Evolutionary conservation across 2,888 invertebrate species (phyloP).

Genomic region (Drosophila atripex): DNA sequence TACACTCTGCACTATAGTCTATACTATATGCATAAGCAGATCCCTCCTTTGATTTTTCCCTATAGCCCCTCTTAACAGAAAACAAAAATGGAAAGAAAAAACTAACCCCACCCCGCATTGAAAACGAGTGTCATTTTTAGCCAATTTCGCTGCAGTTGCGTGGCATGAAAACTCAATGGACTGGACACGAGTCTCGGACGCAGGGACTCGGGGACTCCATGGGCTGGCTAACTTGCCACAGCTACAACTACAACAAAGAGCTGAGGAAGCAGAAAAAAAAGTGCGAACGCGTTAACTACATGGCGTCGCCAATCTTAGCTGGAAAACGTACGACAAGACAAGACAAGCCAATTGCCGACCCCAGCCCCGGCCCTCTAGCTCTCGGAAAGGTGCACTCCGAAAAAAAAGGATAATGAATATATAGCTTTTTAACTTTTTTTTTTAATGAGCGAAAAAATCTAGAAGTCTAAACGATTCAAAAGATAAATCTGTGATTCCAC

Average conservation of each 20-base stretch:
- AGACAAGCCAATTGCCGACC: slow-evolving; percentile 73
- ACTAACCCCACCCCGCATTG: slow-evolving; percentile 31
- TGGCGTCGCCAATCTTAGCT: slow-evolving; percentile 79
- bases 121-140: slow-evolving; percentile 77
- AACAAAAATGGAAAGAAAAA: slow-evolving; percentile 1
- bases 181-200: slow-evolving; percentile 66
- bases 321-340: slow-evolving; percentile 78
- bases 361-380: slow-evolving; percentile 21
- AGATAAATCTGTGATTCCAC: background rate
- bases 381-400: slow-evolving; percentile 10
- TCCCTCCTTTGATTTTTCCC: slow-evolving; percentile 1
- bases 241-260: slow-evolving; percentile 37
- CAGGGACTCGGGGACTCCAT: slow-evolving; percentile 35
- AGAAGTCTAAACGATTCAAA: too few relatives aligned
- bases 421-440: too few relatives aligned
- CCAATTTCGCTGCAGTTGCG: slow-evolving; percentile 77
- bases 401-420: background rate
- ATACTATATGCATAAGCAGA: slow-evolving; percentile 63
- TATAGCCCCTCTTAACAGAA: background rate
- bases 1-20: slow-evolving; percentile 12
- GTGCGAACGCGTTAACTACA: slow-evolving; percentile 79
- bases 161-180: slow-evolving; percentile 78
- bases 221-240: slow-evolving; percentile 50
- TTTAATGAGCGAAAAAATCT: too few relatives aligned
- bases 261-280: slow-evolving; percentile 57